Percentiles rank a stretch among this genome's conserved stretches.
Evolutionary conservation across 2,797 vertebrate genomes (phyloP).

Genomic region (Gymnodraco acuticeps): DNA sequence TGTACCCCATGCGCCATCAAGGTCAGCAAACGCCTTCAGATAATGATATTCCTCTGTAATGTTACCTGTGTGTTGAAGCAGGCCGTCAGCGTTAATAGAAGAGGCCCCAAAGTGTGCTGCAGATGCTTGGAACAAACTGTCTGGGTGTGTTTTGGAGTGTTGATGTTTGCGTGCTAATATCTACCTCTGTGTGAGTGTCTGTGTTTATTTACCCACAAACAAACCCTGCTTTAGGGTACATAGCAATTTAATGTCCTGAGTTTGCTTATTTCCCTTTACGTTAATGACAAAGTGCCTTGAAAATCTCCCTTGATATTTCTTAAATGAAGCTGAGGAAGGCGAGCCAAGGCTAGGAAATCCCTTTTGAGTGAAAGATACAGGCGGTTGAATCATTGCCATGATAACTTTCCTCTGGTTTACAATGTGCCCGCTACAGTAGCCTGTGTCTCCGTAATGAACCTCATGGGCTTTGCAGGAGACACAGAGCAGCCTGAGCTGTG

Average conservation of each 20-base stretch:
- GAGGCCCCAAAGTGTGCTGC: slow-evolving; percentile 32
- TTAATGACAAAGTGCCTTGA: slow-evolving; percentile 65
- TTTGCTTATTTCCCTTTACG: slow-evolving; percentile 49
- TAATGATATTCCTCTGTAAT: slow-evolving; percentile 82
- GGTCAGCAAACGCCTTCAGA: slow-evolving; percentile 77
- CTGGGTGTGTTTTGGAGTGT: slow-evolving; percentile 13
- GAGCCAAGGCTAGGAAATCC: slow-evolving; percentile 72
- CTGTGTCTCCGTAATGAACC: slow-evolving; percentile 84
- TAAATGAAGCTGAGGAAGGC: slow-evolving; percentile 65
- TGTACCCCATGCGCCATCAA: slow-evolving; percentile 68
- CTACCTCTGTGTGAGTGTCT: slow-evolving; percentile 24
- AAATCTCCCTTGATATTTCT: slow-evolving; percentile 61
- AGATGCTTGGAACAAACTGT: slow-evolving; percentile 42
- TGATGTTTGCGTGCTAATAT: slow-evolving; percentile 16
- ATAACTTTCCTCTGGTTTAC: slow-evolving; percentile 80
- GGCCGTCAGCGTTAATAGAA: slow-evolving; percentile 63
- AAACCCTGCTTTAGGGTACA: slow-evolving; percentile 16
- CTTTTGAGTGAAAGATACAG: slow-evolving; percentile 79
- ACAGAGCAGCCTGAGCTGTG: slow-evolving; percentile 72
- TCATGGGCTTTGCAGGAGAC: slow-evolving; percentile 79
- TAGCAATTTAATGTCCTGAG: slow-evolving; percentile 17
- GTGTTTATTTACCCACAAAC: slow-evolving; percentile 35
- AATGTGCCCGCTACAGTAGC: slow-evolving; percentile 76
- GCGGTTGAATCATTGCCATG: slow-evolving; percentile 79
- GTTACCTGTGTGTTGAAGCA: slow-evolving; percentile 74